Conservation (phyloP, 37 sponge, comb jelly and placozoan genomes). For the Halisarca cf. caerulea region DNA sequence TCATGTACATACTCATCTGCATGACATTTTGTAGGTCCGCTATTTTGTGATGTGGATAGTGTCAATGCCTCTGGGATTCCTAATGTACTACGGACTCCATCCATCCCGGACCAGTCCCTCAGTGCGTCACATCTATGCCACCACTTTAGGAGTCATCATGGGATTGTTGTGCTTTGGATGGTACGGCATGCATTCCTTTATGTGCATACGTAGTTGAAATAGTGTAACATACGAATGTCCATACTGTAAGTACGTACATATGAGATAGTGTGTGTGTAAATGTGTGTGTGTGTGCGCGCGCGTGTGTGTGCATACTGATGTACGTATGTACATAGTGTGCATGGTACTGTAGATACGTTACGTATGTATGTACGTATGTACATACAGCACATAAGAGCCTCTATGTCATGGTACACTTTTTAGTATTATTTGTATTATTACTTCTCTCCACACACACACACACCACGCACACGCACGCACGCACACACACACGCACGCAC, state of each 20-base stretch:
- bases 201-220: too few species aligned
- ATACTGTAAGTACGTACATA: neutral
- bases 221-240: too few species aligned
- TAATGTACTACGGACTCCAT: slow-evolving; percentile 44
- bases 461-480: neutral
- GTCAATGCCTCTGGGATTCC: slow-evolving; percentile 37
- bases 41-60: slow-evolving; percentile 48
- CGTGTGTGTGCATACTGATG: neutral
- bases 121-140: slow-evolving; percentile 32
- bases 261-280: neutral
- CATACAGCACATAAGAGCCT: neutral
- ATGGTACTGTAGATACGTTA: too few species aligned
- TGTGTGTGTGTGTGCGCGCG: slow-evolving; percentile 6
- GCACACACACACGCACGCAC: slow-evolving; percentile 20
- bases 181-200: too few species aligned
- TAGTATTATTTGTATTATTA: too few species aligned
- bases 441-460: neutral
- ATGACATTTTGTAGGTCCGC: too few species aligned
- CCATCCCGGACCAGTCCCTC: slow-evolving; percentile 33
- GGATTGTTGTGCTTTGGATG: slow-evolving; percentile 62
- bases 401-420: too few species aligned
- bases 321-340: neutral
- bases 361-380: neutral
- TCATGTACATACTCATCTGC: too few species aligned
- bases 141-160: slow-evolving; percentile 39